These are phyloP conservation scores for Bos indicus DNA, from an alignment of 2,113 vertebrate species.

Conservation along the genomic window DNA sequence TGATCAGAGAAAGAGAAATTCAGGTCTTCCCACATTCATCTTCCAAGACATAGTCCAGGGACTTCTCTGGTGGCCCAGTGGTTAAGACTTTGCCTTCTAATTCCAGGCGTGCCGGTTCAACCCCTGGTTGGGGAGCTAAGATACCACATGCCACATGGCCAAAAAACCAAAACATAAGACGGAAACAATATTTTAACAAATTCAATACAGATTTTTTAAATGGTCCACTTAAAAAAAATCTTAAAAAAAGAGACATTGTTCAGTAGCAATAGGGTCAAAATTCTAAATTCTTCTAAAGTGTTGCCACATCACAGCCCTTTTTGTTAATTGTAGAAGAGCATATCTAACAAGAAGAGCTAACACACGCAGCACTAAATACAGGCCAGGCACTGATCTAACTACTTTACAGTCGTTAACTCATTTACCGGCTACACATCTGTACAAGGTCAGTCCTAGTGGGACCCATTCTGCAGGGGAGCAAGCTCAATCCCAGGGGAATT, in stretches of 20 bases:
- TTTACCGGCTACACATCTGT: not conserved
- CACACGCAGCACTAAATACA: fast-evolving
- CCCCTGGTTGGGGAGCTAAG: not conserved
- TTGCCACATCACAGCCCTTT: not conserved
- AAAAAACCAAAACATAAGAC: not conserved
- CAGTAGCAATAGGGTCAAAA: not conserved
- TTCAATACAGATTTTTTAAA: not conserved
- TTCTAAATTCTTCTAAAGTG: not conserved
- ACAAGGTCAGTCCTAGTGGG: not conserved
- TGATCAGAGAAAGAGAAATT: not conserved
- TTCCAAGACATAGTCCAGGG: not conserved
- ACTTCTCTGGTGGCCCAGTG: not conserved
- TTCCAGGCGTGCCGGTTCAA: not conserved
- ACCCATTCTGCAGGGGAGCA: not conserved
- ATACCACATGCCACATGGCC: not conserved
- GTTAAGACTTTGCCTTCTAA: not conserved
- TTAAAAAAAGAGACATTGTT: not conserved
- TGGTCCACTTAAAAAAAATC: not conserved
- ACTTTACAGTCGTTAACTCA: not conserved
- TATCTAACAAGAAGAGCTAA: not conserved
- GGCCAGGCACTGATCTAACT: not conserved
- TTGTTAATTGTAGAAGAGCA: not conserved
- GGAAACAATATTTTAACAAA: not conserved
- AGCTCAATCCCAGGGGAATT: not conserved
- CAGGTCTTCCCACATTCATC: not conserved